Evolutionary conservation across 2,113 vertebrate genomes (phyloP), one percentile per base, ranked within the genome.

Genomic region (Abramis brama): DNA sequence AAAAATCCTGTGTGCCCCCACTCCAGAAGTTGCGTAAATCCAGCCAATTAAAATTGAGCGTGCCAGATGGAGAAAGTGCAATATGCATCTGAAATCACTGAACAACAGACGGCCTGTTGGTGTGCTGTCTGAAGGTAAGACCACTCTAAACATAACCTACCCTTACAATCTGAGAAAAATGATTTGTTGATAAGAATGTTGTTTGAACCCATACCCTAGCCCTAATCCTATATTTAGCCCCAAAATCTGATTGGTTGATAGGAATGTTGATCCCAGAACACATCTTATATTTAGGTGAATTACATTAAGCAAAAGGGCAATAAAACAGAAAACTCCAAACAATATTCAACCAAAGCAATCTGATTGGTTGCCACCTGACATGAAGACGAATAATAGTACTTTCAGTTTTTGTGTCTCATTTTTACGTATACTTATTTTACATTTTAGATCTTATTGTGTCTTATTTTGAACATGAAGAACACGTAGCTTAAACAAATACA

Each of bases 1-100:
- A 33, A 76, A 76, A n/a, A 55, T 55, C 74, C 45, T 19, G 12
- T 30, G 47, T 47, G n/a, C 25, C 74, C 74, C 25, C 6, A 55
- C 75, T 55, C 75, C 75, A 77, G 50, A 77, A 77, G 17, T 77
- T 77, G 25, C 9, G 8, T 77, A 33, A 77, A 77, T 52, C 50
- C 25, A 55, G 75, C 75, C 75, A 55, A 55, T 55, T 77, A 77
- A 77, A 77, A 55, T 6, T 77, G 25, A 77, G 45, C 75, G 33
- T 77, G 47, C 45, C 75, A 77, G 27, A 77, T 55, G 47, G 47
- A 77, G 75, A 77, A 77, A 55, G 73, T 50, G 45, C 45, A 33
- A 50, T 27, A 77, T 30, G 25, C 75, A 10, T 52, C 45, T 55
- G 27, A 45, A 23, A 76, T 77, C 47, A 77, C 75, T 77, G 45